These are phyloP conservation scores for Apoda limacodes DNA, from an alignment of 2,888 invertebrate species.

Conservation along the genomic window DNA sequence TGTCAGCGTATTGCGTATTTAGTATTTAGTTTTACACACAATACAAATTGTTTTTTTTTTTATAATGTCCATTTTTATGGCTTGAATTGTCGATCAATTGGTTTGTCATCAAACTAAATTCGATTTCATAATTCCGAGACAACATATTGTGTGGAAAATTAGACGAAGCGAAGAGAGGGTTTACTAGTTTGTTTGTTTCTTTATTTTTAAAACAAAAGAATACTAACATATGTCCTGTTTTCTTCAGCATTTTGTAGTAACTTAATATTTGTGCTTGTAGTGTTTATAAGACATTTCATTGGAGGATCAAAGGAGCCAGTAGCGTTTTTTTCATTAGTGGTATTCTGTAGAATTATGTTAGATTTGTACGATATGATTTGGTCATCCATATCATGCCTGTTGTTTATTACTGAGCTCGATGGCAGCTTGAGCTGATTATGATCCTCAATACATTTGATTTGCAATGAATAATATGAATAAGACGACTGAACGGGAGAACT, in stretches of 20 bases:
- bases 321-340: constrained; percentile 45
- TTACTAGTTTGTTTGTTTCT: too few relatives aligned
- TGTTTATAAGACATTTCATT: constrained; percentile 38
- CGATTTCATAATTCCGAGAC: too few relatives aligned
- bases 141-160: constrained; percentile 42
- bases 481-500: constrained; percentile 45
- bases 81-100: too few relatives aligned
- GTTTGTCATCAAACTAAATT: too few relatives aligned
- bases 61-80: too few relatives aligned
- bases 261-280: constrained; percentile 44
- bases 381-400: constrained; percentile 46
- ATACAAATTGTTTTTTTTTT: too few relatives aligned
- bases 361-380: constrained; percentile 39
- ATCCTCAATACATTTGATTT: constrained; percentile 51
- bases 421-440: constrained; percentile 47
- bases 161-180: constrained; percentile 43
- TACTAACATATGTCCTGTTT: constrained; percentile 36
- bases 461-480: constrained; percentile 36
- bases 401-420: constrained; percentile 39
- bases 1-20: constrained; percentile 44
- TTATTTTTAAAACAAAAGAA: too few relatives aligned
- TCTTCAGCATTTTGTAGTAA: constrained; percentile 29
- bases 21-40: constrained; percentile 37
- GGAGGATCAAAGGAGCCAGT: constrained; percentile 52
- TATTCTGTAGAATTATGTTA: constrained; percentile 15